These are phyloP conservation scores for Galeopsomyia nigrocyanea DNA, from an alignment of 2,888 invertebrate species.

Conservation along the genomic window DNA sequence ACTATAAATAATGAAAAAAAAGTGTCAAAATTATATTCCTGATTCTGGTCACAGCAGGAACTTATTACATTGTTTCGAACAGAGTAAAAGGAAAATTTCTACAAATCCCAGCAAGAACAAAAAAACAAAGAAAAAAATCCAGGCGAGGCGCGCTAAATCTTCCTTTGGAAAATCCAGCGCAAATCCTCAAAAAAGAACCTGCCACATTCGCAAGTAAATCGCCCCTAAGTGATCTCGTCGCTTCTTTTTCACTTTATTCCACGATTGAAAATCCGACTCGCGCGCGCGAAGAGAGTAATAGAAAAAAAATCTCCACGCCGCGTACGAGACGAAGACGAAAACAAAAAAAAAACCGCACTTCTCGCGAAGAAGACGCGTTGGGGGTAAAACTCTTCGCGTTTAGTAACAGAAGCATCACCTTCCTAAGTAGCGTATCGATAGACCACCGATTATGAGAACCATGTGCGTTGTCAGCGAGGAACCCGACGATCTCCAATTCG, in stretches of 20 bases:
- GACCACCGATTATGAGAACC: slow-evolving; percentile 52
- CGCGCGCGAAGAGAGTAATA: too few species aligned
- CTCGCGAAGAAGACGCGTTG: neutral
- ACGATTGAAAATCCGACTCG: too few species aligned
- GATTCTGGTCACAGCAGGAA: too few species aligned
- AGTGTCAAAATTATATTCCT: too few species aligned
- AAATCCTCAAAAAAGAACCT: neutral
- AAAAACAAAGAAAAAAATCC: slow-evolving; percentile 6
- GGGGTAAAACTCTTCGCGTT: slow-evolving; percentile 1
- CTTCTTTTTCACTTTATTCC: too few species aligned
- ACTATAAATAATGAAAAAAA: too few species aligned
- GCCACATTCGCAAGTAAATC: too few species aligned
- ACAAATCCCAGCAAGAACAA: neutral
- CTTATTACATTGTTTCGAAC: too few species aligned
- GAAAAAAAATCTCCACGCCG: neutral
- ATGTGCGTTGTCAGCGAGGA: slow-evolving; percentile 53
- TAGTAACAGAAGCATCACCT: slow-evolving; percentile 60
- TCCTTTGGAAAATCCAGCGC: slow-evolving; percentile 14
- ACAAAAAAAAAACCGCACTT: neutral
- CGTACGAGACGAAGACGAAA: neutral
- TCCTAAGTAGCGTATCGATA: slow-evolving; percentile 57
- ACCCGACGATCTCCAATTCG: slow-evolving; percentile 58
- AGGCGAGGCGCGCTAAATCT: neutral
- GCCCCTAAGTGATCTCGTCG: too few species aligned
- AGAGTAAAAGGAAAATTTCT: too few species aligned